These are phyloP conservation scores for Masticophis lateralis DNA, from an alignment of 2,797 vertebrate species.

Conservation along the genomic window DNA sequence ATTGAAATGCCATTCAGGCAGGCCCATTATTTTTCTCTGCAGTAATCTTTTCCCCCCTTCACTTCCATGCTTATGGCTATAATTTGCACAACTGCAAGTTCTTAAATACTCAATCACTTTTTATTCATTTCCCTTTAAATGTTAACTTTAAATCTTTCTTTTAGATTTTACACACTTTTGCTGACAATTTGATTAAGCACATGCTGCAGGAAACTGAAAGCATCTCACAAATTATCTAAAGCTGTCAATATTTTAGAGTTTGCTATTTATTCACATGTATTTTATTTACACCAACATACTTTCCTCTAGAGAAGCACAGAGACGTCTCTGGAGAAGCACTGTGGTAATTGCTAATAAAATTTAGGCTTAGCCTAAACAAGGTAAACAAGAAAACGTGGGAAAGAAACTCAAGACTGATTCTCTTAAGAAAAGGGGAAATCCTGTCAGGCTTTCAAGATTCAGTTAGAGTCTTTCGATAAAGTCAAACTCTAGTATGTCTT, in stretches of 20 bases:
- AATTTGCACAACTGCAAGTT: conserved; percentile 19
- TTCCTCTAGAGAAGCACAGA: background rate
- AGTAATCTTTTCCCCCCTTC: conserved; percentile 45
- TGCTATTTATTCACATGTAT: background rate
- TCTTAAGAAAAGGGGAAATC: background rate
- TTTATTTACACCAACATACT: background rate
- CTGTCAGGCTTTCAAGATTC: background rate
- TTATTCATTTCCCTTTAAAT: conserved; percentile 7
- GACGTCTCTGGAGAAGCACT: background rate
- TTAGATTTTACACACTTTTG: background rate
- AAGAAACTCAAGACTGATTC: background rate
- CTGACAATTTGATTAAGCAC: background rate
- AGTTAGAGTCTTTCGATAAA: background rate
- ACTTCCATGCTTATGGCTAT: background rate
- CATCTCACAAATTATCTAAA: background rate
- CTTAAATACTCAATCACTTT: conserved; percentile 14
- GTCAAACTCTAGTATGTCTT: background rate
- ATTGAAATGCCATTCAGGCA: conserved; percentile 53
- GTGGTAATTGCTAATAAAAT: background rate
- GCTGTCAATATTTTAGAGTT: background rate
- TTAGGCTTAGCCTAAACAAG: background rate
- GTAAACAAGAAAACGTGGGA: background rate
- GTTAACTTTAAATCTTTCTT: background rate
- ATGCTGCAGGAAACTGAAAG: background rate
- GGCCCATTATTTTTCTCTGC: conserved; percentile 36